Percentiles rank a stretch among this genome's conserved stretches.
Evolutionary conservation across 2,113 vertebrate genomes (phyloP).

Genomic region (Lophius piscatorius): DNA sequence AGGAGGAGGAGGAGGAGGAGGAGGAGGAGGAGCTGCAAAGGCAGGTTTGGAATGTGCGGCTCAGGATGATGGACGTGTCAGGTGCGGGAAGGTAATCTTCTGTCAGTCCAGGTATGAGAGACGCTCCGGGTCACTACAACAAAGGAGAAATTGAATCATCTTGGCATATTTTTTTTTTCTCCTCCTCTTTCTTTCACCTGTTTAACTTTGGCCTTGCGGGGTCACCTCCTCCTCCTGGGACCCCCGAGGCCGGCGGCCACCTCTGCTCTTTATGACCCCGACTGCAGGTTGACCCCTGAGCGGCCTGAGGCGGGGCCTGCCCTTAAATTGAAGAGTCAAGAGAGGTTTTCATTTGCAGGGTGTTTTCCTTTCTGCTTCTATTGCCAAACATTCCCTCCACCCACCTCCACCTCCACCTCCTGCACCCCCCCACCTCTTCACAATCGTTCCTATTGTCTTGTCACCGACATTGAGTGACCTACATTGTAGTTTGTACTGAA

Average conservation of each 20-base stretch:
- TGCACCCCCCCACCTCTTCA: neutral
- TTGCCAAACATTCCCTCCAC: too few species aligned
- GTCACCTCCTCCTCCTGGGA: constrained; percentile 8
- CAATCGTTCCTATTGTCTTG: constrained; percentile 1
- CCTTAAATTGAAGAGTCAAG: constrained; percentile 49
- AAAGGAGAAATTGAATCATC: constrained; percentile 23
- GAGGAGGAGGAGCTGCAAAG: neutral
- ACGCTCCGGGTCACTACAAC: constrained; percentile 25
- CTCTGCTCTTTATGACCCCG: constrained; percentile 49
- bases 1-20: neutral
- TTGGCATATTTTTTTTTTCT: constrained; percentile 19
- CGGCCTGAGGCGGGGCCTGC: constrained; percentile 40
- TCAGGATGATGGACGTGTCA: constrained; percentile 37
- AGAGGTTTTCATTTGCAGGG: constrained; percentile 27
- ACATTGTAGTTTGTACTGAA: too few species aligned
- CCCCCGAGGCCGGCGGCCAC: constrained; percentile 22
- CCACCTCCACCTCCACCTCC: too few species aligned
- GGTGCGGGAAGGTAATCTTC: constrained; percentile 44
- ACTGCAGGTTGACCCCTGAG: constrained; percentile 49
- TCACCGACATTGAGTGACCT: neutral
- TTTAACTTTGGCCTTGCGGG: constrained; percentile 19
- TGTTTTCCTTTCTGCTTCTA: constrained; percentile 12
- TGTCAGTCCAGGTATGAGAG: constrained; percentile 42
- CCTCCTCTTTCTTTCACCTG: constrained; percentile 19
- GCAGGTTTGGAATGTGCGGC: constrained; percentile 20